phyloP scores from a whole-genome alignment of 1,140 invertebrate species.

The Arctopsyche grandis region DNA sequence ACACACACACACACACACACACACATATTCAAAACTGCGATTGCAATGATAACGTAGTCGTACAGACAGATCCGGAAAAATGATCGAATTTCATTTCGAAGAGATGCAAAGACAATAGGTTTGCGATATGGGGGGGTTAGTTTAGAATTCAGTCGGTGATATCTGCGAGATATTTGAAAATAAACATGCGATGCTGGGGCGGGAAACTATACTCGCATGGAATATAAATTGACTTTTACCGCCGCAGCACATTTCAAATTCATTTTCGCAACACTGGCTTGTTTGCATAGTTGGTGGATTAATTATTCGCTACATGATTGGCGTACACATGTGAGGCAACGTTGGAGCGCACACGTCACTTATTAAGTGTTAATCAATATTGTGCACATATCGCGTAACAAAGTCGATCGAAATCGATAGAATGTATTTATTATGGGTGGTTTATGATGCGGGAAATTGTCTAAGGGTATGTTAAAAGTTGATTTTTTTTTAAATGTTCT shows the following conservation, averaged over 20 bases:
- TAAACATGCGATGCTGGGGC: neutral
- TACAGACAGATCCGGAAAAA: too few relatives aligned
- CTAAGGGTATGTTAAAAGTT: too few relatives aligned
- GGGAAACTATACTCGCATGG: neutral
- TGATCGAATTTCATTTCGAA: too few relatives aligned
- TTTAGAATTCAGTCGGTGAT: too few relatives aligned
- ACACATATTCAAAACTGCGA: too few relatives aligned
- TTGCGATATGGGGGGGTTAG: too few relatives aligned
- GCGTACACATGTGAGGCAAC: constrained; percentile 23
- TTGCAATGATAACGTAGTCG: too few relatives aligned
- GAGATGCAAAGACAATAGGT: too few relatives aligned
- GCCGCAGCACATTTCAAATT: constrained; percentile 24
- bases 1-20: too few relatives aligned
- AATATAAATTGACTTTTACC: constrained; percentile 32
- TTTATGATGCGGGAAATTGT: neutral
- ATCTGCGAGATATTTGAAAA: too few relatives aligned
- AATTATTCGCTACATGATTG: constrained; percentile 27
- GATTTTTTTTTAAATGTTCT: too few relatives aligned
- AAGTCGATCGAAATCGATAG: neutral
- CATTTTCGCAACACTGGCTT: constrained; percentile 30
- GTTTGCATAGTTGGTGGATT: constrained; percentile 32
- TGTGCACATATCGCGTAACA: neutral
- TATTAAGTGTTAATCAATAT: constrained; percentile 29
- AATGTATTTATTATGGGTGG: neutral
- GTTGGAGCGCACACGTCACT: neutral